A percentile compares a stretch with the other conserved stretches of the same genome.
Evolutionary conservation across 2,113 vertebrate species (phyloP).

Genomic region (cattle (Bos taurus)): DNA sequence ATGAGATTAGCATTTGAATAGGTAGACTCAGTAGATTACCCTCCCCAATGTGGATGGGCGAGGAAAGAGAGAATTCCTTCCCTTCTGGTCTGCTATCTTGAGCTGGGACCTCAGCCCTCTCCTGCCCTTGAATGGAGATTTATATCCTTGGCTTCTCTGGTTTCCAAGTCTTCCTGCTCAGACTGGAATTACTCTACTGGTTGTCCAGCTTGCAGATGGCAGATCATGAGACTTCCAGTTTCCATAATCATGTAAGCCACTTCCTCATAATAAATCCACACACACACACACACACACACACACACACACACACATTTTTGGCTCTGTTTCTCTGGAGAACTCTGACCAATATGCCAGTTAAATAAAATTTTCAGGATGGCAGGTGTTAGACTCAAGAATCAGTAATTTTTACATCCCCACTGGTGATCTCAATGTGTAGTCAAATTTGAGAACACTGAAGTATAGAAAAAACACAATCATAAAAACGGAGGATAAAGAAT

Average conservation of each 20-base stretch:
- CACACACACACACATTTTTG: background rate
- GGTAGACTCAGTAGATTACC: background rate
- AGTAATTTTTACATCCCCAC: background rate
- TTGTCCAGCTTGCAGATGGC: background rate
- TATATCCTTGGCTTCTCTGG: background rate
- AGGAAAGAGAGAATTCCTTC: background rate
- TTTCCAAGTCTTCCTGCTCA: background rate
- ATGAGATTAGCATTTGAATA: background rate
- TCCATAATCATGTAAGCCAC: background rate
- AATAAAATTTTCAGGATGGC: background rate
- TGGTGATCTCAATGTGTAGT: background rate
- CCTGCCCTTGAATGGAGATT: background rate
- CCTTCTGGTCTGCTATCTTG: background rate
- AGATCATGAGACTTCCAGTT: background rate
- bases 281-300: background rate
- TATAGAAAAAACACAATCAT: background rate
- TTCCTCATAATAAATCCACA: background rate
- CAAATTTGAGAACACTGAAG: background rate
- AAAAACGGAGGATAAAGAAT: background rate
- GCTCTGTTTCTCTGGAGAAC: background rate
- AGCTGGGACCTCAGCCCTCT: background rate
- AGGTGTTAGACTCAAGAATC: background rate
- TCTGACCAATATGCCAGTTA: background rate
- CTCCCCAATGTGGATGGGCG: background rate
- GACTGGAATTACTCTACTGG: background rate